Conservation (phyloP, 2,888 invertebrate genomes). For the Tiliacea aurago region DNA sequence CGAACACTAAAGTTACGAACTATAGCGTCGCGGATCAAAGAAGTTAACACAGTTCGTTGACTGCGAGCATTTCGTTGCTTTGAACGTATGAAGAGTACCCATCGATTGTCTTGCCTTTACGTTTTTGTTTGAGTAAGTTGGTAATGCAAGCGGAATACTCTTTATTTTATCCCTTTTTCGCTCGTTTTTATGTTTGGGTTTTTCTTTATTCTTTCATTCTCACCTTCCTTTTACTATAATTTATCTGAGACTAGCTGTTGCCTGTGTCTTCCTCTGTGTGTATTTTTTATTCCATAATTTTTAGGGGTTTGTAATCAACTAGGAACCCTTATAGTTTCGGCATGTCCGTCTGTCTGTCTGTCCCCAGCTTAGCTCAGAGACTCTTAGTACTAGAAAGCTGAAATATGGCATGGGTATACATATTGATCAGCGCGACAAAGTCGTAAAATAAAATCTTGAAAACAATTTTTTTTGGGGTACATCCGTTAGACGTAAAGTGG, state of each 20-base stretch:
- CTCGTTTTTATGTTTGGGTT: neutral
- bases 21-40: slow-evolving; percentile 69
- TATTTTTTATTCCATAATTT: neutral
- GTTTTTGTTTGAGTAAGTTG: slow-evolving; percentile 51
- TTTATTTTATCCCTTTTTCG: slow-evolving; percentile 35
- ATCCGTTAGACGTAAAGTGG: too few relatives aligned
- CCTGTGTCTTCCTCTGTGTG: too few relatives aligned
- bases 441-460: too few relatives aligned
- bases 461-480: too few relatives aligned
- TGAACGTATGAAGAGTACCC: slow-evolving; percentile 61
- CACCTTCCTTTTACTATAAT: neutral
- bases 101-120: slow-evolving; percentile 47
- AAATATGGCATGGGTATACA: too few relatives aligned
- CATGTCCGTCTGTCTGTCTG: too few relatives aligned
- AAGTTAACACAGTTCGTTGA: slow-evolving; percentile 67
- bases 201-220: too few relatives aligned
- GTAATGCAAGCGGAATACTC: slow-evolving; percentile 48
- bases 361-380: too few relatives aligned
- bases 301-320: too few relatives aligned
- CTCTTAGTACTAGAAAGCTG: too few relatives aligned
- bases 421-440: too few relatives aligned
- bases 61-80: slow-evolving; percentile 62
- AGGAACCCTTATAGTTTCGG: too few relatives aligned
- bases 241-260: neutral
- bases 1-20: slow-evolving; percentile 49